Conservation (phyloP, 2,113 vertebrate species). For the Lanius collurio region DNA sequence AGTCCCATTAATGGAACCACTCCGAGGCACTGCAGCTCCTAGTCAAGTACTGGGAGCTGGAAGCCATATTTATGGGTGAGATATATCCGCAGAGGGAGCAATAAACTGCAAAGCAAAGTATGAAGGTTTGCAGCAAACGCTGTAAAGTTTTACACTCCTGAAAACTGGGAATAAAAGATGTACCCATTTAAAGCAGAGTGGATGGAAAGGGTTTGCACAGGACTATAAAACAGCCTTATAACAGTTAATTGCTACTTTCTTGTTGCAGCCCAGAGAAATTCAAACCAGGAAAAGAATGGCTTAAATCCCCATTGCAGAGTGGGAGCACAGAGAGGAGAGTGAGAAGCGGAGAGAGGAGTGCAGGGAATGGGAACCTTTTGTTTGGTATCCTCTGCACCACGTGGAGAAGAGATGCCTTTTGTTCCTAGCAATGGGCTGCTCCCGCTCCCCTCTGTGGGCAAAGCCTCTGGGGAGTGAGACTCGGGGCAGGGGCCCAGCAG, state of each 20-base stretch:
- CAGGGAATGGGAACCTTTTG: background rate
- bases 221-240: slow-evolving; percentile 58
- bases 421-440: background rate
- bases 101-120: slow-evolving; percentile 69
- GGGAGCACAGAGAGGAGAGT: background rate
- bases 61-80: slow-evolving; percentile 68
- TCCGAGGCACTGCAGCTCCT: background rate
- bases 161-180: slow-evolving; percentile 74
- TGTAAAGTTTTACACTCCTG: slow-evolving; percentile 77
- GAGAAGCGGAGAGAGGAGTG: background rate
- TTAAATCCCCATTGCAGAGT: background rate
- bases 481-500: background rate
- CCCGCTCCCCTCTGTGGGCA: background rate
- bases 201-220: slow-evolving; percentile 54
- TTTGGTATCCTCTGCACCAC: background rate
- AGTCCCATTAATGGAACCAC: background rate
- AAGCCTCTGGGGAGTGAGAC: background rate
- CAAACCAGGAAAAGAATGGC: background rate
- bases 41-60: background rate
- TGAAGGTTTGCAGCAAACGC: slow-evolving; percentile 65
- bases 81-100: slow-evolving; percentile 69
- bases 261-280: background rate
- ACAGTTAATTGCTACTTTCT: slow-evolving; percentile 63
- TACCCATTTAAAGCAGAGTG: slow-evolving; percentile 61
- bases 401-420: background rate